phyloP scores from a whole-genome alignment of 2,888 invertebrate species.

The Drosophila helvetica region DNA sequence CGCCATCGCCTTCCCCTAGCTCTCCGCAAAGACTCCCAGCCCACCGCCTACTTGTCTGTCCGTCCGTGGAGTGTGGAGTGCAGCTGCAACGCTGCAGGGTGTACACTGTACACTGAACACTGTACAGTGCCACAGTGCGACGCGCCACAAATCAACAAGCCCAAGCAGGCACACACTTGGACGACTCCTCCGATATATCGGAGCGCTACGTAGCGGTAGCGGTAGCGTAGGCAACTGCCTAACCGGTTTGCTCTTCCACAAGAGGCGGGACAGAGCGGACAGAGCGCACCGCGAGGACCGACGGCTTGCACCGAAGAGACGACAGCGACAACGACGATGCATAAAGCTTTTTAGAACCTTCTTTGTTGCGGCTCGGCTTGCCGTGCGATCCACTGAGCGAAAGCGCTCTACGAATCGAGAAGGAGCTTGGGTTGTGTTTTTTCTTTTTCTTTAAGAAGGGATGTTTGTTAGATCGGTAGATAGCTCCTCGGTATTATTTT shows the following conservation, averaged over 20 bases:
- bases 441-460: no score
- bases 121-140: conserved; percentile 55
- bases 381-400: conserved; percentile 50
- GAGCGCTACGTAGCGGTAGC: background rate
- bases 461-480: no score
- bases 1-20: background rate
- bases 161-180: conserved; percentile 31
- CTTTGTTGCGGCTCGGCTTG: conserved; percentile 70
- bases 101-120: conserved; percentile 68
- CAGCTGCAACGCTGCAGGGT: conserved; percentile 79
- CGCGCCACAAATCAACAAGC: conserved; percentile 74
- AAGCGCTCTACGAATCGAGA: conserved; percentile 3
- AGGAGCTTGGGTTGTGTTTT: no score
- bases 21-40: background rate
- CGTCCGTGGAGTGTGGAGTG: conserved; percentile 52
- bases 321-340: conserved; percentile 49
- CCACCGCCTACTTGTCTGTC: conserved; percentile 39
- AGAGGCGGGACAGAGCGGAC: conserved; percentile 22
- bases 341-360: conserved; percentile 78
- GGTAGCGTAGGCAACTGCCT: conserved; percentile 57
- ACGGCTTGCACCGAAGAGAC: conserved; percentile 38
- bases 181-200: conserved; percentile 29
- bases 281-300: background rate
- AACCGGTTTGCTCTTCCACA: conserved; percentile 62
- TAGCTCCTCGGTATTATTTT: no score